Evolutionary conservation across 2,888 invertebrate genomes (phyloP).

Genomic region (Melanchra persicariae): DNA sequence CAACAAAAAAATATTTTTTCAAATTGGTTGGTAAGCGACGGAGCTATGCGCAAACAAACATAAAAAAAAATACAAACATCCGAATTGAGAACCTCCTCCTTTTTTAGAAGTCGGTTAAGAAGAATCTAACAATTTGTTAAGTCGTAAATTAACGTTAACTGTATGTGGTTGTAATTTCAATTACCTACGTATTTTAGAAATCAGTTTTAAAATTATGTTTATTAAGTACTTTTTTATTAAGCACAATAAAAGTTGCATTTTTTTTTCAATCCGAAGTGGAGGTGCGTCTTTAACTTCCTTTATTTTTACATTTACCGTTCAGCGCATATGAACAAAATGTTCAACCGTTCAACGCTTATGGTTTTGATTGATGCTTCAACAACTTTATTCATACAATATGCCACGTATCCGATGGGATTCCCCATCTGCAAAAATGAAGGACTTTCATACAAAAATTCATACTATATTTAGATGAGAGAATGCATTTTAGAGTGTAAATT

Average conservation of each 20-base stretch:
- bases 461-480: no score
- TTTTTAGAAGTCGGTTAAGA: no score
- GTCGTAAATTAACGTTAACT: neutral
- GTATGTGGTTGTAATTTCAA: neutral
- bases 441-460: neutral
- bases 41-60: no score
- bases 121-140: neutral
- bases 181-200: neutral
- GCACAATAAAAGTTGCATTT: constrained; percentile 17
- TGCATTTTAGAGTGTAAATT: no score
- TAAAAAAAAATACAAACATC: no score
- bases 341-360: neutral
- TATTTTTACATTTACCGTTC: constrained; percentile 42
- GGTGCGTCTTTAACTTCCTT: constrained; percentile 35
- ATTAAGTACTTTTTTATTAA: constrained; percentile 6
- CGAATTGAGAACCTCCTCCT: no score
- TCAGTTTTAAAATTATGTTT: neutral
- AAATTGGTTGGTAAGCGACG: no score
- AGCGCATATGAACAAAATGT: constrained; percentile 13
- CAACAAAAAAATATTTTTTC: no score
- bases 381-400: neutral
- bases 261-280: constrained; percentile 12
- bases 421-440: neutral
- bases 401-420: neutral
- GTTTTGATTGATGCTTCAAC: constrained; percentile 3